A percentile compares a stretch with the other conserved stretches of the same genome.
phyloP scores from a whole-genome alignment of 2,113 vertebrate species.

The Eurypyga helias region DNA sequence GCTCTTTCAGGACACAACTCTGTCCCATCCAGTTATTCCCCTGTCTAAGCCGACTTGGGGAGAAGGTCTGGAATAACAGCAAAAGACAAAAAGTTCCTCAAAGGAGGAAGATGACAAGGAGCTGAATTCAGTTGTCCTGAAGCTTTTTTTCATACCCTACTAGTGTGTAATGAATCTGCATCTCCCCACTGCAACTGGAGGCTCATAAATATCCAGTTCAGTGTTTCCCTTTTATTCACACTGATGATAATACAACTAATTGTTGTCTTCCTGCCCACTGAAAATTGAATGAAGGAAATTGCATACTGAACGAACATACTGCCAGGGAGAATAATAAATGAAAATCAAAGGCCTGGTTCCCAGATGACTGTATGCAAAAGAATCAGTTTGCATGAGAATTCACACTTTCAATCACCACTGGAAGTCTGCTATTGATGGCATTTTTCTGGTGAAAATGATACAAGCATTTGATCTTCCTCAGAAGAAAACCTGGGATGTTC shows the following conservation, averaged over 20 bases:
- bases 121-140: background rate
- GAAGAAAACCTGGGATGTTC: background rate
- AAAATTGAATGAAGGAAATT: slow-evolving; percentile 62
- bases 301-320: slow-evolving; percentile 48
- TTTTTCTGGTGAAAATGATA: slow-evolving; percentile 27
- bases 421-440: background rate
- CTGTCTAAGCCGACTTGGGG: background rate
- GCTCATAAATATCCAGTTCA: background rate
- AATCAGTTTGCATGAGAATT: slow-evolving; percentile 42
- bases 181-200: background rate
- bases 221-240: slow-evolving; percentile 33
- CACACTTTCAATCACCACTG: slow-evolving; percentile 9
- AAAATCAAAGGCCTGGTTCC: slow-evolving; percentile 42
- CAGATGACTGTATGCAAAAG: slow-evolving; percentile 44
- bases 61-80: background rate
- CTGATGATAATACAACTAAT: slow-evolving; percentile 56
- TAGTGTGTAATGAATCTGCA: background rate
- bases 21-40: background rate
- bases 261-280: slow-evolving; percentile 54
- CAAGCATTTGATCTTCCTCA: background rate
- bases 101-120: background rate
- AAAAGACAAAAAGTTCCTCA: background rate
- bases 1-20: background rate
- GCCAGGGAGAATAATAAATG: slow-evolving; percentile 58
- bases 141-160: background rate